These are phyloP conservation scores for Hermodice carunculata DNA, from an alignment of 2,888 invertebrate species.

Conservation along the genomic window DNA sequence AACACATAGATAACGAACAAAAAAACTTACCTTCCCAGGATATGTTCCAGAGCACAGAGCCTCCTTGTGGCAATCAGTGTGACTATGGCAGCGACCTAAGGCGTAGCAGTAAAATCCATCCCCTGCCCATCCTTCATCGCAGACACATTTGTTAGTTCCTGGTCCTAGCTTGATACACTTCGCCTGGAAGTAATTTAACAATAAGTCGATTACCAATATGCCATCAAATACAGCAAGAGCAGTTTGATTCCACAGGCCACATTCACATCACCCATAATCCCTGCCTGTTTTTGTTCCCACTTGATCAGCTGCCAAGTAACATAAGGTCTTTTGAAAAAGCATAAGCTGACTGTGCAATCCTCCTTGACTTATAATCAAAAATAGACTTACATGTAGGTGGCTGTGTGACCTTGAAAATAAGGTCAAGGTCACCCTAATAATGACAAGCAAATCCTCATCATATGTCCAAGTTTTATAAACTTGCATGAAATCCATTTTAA, in stretches of 20 bases:
- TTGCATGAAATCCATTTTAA: too few relatives aligned
- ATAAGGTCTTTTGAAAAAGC: too few relatives aligned
- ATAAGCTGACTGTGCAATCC: too few relatives aligned
- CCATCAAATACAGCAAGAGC: not conserved
- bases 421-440: too few relatives aligned
- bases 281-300: not conserved
- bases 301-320: not conserved
- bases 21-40: slow-evolving; percentile 73
- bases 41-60: slow-evolving; percentile 44
- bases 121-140: slow-evolving; percentile 56
- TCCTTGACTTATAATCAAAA: too few relatives aligned
- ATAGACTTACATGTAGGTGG: too few relatives aligned
- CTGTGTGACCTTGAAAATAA: too few relatives aligned
- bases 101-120: slow-evolving; percentile 57
- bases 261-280: not conserved
- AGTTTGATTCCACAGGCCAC: not conserved
- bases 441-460: too few relatives aligned
- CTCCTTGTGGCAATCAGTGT: slow-evolving; percentile 51
- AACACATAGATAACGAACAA: too few relatives aligned
- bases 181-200: slow-evolving; percentile 54
- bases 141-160: slow-evolving; percentile 49
- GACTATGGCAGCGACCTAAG: slow-evolving; percentile 44
- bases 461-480: too few relatives aligned
- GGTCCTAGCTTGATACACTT: slow-evolving; percentile 55
- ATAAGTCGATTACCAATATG: not conserved